Percentiles rank a stretch among this genome's conserved stretches.
Evolutionary conservation across 2,888 invertebrate species (phyloP).

Genomic region (Heliconius erato): DNA sequence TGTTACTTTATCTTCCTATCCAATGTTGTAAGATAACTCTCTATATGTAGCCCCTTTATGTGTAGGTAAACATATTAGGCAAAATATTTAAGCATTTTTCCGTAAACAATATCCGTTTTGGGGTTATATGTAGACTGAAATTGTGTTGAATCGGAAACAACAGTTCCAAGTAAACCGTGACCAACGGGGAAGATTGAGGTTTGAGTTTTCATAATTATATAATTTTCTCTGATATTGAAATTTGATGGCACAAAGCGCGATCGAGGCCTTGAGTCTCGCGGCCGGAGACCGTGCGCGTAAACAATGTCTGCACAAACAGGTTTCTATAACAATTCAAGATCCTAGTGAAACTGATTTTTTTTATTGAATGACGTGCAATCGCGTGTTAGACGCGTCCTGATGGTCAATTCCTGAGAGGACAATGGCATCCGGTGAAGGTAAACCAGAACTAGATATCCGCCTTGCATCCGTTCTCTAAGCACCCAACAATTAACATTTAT

Average conservation of each 20-base stretch:
- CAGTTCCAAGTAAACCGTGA: conserved; percentile 35
- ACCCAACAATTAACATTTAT: not conserved
- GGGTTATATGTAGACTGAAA: not conserved
- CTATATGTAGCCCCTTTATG: not conserved
- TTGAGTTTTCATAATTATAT: conserved; percentile 17
- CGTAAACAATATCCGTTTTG: conserved; percentile 36
- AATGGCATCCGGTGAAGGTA: conserved; percentile 60
- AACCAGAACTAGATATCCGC: conserved; percentile 55
- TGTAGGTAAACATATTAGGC: not conserved
- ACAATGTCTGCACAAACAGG: conserved; percentile 70
- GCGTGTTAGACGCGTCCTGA: conserved; percentile 56
- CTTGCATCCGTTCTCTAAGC: conserved; percentile 8
- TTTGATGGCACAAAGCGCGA: conserved; percentile 64
- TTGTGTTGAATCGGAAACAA: conserved; percentile 29
- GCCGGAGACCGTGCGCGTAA: conserved; percentile 70
- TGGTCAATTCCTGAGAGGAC: conserved; percentile 56
- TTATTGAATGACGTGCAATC: conserved; percentile 57
- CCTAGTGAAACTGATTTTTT: conserved; percentile 73
- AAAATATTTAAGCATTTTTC: conserved; percentile 19
- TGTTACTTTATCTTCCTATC: not conserved
- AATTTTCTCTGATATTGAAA: conserved; percentile 38
- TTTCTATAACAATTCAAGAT: conserved; percentile 66
- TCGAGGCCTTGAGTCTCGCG: conserved; percentile 69
- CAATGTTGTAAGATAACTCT: not conserved
- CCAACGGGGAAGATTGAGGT: conserved; percentile 8